Base-by-base conservation (phyloP, 2,113 vertebrate genomes). In the Leucosticte australis region DNA sequence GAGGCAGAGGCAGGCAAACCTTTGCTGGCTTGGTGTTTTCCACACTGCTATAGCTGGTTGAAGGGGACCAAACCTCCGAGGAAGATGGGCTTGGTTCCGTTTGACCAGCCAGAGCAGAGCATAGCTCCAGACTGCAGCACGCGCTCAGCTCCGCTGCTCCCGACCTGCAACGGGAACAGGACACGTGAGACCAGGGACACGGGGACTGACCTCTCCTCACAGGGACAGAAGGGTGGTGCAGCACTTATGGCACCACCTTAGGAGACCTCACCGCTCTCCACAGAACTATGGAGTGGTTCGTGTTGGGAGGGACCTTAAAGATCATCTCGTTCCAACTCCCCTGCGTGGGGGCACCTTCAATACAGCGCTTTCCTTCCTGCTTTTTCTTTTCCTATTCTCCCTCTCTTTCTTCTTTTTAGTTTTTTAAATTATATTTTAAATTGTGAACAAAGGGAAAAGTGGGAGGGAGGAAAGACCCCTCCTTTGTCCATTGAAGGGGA, bases 21-120 rank as follows among this genome's bases (percentile, higher is more conserved):
- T 92, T 92, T 91, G 39, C 31, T 3, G 15, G 67, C n/a, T 64
- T 67, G 95, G 84, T 93, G 94, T 89, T 91, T 96, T 97, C 97
- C 97, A 95, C 96, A 96, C 97, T 98, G 99, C 99, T 98, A 95
- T 99, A 99, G 99, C 99, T 99, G 99, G 99, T 99, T 99, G 99
- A 99, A 99, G 99, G 99, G 99, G 99, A 99, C 99, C 99, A 99
- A 99, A 99, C 99, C 99, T 99, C 99, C 98, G 90, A 98, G 98
- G 98, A 99, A 99, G 99, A 99, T 79, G 99, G 99, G 99, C 99
- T 99, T 99, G 99, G 99, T 99, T 99, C 99, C 99, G 98, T 99
- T 99, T 99, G 99, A 99, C 99, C 99, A 99, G 99, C 99, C 98
- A 99, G 98, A 99, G 99, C 99, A 99, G 98, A 95, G 96, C 97